Conservation (phyloP, 92 coral and sea anemone species). For the Zoanthus sansibaricus region DNA sequence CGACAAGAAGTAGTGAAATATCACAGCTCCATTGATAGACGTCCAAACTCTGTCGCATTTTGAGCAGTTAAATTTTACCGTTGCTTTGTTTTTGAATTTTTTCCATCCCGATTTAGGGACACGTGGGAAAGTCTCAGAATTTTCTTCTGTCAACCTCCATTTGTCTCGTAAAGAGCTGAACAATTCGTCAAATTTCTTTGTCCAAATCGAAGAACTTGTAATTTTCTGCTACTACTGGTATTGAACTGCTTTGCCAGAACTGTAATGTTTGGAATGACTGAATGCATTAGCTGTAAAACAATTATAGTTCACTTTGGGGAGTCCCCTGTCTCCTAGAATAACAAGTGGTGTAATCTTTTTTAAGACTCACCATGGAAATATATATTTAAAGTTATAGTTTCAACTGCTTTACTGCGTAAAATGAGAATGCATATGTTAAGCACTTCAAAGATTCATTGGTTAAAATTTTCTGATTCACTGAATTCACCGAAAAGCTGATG, state of each 20-base stretch:
- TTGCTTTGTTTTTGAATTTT: neutral
- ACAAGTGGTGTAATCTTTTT: neutral
- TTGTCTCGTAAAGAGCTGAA: neutral
- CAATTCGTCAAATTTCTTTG: neutral
- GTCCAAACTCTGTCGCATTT: slow-evolving; percentile 38
- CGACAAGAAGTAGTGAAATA: slow-evolving; percentile 23
- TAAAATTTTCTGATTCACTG: too few species aligned
- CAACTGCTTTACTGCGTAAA: too few species aligned
- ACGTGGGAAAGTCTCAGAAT: neutral
- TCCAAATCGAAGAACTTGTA: neutral
- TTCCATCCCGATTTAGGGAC: slow-evolving; percentile 30
- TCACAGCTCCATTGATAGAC: slow-evolving; percentile 38
- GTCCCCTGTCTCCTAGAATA: neutral
- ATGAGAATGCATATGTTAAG: too few species aligned
- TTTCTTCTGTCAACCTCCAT: slow-evolving; percentile 19
- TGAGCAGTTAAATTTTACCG: slow-evolving; percentile 9
- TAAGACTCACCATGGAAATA: too few species aligned
- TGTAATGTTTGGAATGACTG: neutral
- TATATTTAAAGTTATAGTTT: too few species aligned
- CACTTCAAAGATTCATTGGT: too few species aligned
- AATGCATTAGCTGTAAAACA: neutral
- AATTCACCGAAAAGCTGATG: neutral
- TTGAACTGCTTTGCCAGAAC: too few species aligned
- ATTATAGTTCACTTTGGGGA: neutral
- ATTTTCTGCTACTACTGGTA: neutral